Conservation (phyloP, 2,113 vertebrate species). For the Caloenas nicobarica region DNA sequence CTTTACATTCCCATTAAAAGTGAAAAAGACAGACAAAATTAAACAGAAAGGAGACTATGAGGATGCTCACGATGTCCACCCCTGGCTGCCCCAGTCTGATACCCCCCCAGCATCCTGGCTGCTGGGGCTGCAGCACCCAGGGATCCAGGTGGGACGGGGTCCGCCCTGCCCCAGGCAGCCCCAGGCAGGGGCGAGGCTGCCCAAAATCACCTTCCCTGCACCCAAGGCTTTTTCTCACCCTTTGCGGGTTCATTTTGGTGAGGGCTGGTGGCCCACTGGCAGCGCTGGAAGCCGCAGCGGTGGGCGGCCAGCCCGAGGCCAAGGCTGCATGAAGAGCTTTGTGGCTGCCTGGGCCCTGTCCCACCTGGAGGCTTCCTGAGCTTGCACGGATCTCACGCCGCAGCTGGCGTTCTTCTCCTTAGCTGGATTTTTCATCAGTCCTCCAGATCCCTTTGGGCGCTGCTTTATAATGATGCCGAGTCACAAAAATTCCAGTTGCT, state of each 20-base stretch:
- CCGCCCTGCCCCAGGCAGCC: not conserved
- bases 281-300: not conserved
- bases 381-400: not conserved
- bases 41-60: not conserved
- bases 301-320: not conserved
- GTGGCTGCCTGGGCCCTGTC: not conserved
- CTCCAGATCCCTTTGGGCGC: not conserved
- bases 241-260: not conserved
- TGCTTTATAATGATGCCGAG: not conserved
- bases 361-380: not conserved
- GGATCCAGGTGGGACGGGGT: not conserved
- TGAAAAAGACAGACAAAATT: not conserved
- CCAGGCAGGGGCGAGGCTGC: not conserved
- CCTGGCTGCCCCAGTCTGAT: not conserved
- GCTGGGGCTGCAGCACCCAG: not conserved
- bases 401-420: not conserved
- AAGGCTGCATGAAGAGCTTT: not conserved
- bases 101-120: fast-evolving
- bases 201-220: not conserved
- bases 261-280: not conserved
- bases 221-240: not conserved
- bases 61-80: fast-evolving
- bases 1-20: not conserved
- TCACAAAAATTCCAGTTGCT: not conserved
- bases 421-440: not conserved